phyloP scores from a whole-genome alignment of 2,888 invertebrate genomes.

The Cryptosula pallasiana region DNA sequence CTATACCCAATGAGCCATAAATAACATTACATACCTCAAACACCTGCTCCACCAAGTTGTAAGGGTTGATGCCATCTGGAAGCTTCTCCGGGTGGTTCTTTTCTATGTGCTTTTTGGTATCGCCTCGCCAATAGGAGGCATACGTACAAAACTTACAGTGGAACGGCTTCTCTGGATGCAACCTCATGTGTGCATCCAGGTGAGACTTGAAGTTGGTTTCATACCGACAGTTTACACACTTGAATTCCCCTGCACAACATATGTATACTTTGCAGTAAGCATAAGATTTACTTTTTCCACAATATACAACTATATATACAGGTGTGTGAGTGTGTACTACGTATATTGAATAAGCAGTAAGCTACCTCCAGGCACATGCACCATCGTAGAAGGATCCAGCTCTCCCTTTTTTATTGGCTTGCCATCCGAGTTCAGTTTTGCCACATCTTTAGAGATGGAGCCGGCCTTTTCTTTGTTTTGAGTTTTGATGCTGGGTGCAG shows the following conservation, averaged over 20 bases:
- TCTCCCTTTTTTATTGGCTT: constrained; percentile 21
- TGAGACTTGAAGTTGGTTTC: constrained; percentile 54
- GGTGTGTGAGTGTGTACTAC: too few relatives aligned
- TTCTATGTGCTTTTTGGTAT: constrained; percentile 55
- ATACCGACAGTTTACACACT: constrained; percentile 63
- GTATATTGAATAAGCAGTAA: not conserved
- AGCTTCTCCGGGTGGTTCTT: constrained; percentile 52
- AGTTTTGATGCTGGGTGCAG: constrained; percentile 3
- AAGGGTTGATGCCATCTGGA: constrained; percentile 28
- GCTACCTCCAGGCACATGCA: constrained; percentile 7
- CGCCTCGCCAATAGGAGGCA: constrained; percentile 56
- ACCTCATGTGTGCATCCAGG: constrained; percentile 54
- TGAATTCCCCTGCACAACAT: constrained; percentile 56
- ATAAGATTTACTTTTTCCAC: too few relatives aligned
- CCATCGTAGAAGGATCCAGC: constrained; percentile 15
- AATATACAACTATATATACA: too few relatives aligned
- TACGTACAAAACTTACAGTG: constrained; percentile 55
- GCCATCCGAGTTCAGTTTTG: not conserved
- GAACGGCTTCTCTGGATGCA: constrained; percentile 55
- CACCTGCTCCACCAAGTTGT: constrained; percentile 19
- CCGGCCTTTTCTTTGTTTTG: too few relatives aligned
- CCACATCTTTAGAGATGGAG: not conserved
- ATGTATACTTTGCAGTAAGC: not conserved
- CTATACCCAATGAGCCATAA: not conserved
- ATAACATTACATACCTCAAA: constrained; percentile 16